These are phyloP conservation scores for Drosophila bipectinata DNA, from an alignment of 1,140 invertebrate species.

Conservation along the genomic window DNA sequence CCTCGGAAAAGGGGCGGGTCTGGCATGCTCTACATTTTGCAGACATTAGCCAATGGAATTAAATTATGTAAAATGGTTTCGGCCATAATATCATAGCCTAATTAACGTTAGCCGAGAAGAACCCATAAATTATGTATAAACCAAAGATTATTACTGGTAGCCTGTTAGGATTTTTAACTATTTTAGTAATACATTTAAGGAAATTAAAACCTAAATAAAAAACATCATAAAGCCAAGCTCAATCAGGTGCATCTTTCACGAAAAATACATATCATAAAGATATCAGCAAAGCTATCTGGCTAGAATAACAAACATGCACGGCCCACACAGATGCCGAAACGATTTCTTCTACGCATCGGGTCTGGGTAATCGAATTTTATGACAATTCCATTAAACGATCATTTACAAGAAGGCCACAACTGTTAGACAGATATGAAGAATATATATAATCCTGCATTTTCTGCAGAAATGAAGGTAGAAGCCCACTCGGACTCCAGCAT, in stretches of 20 bases:
- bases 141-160: no score
- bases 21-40: slow-evolving; percentile 28
- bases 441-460: slow-evolving; percentile 1
- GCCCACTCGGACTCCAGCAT: slow-evolving; percentile 20
- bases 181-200: no score
- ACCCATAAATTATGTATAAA: not conserved
- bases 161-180: no score
- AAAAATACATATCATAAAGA: no score
- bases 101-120: slow-evolving; percentile 17
- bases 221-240: no score
- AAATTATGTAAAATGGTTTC: slow-evolving; percentile 36
- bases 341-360: slow-evolving; percentile 18
- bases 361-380: slow-evolving; percentile 47
- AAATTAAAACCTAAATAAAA: no score
- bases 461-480: not conserved
- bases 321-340: slow-evolving; percentile 18
- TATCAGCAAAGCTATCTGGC: slow-evolving; percentile 15
- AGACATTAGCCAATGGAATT: slow-evolving; percentile 16
- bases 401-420: slow-evolving; percentile 46
- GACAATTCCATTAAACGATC: slow-evolving; percentile 51
- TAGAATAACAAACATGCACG: not conserved
- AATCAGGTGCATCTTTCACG: no score
- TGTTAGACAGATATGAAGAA: slow-evolving; percentile 20
- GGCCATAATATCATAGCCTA: slow-evolving; percentile 11
- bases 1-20: slow-evolving; percentile 16